A percentile compares a stretch with the other conserved stretches of the same genome.
Evolutionary conservation across 2,113 vertebrate genomes (phyloP).

Genomic region (Tetrax tetrax): DNA sequence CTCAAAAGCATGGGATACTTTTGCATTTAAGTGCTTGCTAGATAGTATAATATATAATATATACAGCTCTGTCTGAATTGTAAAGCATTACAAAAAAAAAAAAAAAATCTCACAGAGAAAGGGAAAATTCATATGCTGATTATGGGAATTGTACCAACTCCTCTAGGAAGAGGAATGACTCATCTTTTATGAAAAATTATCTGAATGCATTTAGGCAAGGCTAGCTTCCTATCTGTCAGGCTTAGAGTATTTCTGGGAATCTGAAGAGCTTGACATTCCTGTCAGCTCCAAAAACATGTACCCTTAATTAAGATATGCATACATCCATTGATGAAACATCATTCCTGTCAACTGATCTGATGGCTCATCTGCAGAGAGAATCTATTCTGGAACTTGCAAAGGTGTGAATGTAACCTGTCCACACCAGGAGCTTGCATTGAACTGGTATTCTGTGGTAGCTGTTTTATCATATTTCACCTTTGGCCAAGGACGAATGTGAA

Average conservation of each 20-base stretch:
- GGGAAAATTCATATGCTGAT: neutral
- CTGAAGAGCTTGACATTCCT: conserved; percentile 42
- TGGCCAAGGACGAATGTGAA: neutral
- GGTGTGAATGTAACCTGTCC: neutral
- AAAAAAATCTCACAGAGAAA: neutral
- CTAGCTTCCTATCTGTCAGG: neutral
- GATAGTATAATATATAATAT: neutral
- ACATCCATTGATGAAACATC: neutral
- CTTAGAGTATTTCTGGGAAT: conserved; percentile 20
- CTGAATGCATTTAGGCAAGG: conserved; percentile 9
- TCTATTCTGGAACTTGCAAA: neutral
- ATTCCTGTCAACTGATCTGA: conserved; percentile 25
- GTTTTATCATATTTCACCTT: neutral
- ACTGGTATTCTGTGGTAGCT: neutral
- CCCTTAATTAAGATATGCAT: conserved; percentile 26
- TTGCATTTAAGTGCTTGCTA: neutral
- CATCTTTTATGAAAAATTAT: conserved; percentile 28
- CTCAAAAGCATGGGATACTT: neutral
- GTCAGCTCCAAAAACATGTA: neutral
- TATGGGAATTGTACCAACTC: conserved; percentile 1
- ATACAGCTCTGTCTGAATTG: neutral
- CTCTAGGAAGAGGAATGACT: conserved; percentile 43
- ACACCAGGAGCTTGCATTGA: neutral
- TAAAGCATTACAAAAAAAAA: neutral
- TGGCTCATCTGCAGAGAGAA: neutral